Evolutionary conservation across 2,113 vertebrate genomes (phyloP).

Genomic region (Polypterus bichir): DNA sequence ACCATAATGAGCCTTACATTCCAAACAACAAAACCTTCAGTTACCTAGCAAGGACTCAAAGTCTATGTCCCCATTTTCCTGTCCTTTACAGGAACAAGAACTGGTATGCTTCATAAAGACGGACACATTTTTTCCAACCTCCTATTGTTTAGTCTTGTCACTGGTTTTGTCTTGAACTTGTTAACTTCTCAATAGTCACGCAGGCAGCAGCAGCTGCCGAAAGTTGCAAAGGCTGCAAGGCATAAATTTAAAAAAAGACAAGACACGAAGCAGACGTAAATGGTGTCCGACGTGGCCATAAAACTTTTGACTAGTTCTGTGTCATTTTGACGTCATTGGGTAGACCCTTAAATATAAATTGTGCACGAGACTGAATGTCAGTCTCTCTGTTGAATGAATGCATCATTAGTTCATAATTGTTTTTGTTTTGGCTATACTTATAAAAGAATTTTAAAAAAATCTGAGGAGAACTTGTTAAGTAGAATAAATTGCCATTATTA

Average conservation of each 20-base stretch:
- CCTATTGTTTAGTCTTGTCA: slow-evolving; percentile 48
- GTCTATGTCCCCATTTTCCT: slow-evolving; percentile 45
- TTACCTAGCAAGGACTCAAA: slow-evolving; percentile 57
- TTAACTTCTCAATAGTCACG: slow-evolving; percentile 47
- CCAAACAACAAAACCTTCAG: slow-evolving; percentile 56
- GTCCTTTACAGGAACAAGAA: slow-evolving; percentile 29
- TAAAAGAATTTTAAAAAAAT: too few species aligned
- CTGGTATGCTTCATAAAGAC: slow-evolving; percentile 42
- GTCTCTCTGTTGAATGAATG: too few species aligned
- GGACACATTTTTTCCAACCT: slow-evolving; percentile 26
- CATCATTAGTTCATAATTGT: too few species aligned
- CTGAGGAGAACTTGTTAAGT: too few species aligned
- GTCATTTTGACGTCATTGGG: slow-evolving; percentile 20
- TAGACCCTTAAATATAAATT: slow-evolving; percentile 10
- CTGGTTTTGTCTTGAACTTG: slow-evolving; percentile 52
- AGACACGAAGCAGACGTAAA: slow-evolving; percentile 24
- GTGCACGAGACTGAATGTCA: not conserved
- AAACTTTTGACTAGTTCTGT: slow-evolving; percentile 22
- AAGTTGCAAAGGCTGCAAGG: slow-evolving; percentile 30
- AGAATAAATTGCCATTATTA: too few species aligned
- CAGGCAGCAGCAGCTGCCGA: slow-evolving; percentile 49
- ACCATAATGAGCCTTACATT: slow-evolving; percentile 52
- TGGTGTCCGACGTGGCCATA: slow-evolving; percentile 32
- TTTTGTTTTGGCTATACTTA: too few species aligned
- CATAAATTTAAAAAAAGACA: slow-evolving; percentile 44